Conservation (phyloP, 2,797 vertebrate species). For the Pagetopsis macropterus region DNA sequence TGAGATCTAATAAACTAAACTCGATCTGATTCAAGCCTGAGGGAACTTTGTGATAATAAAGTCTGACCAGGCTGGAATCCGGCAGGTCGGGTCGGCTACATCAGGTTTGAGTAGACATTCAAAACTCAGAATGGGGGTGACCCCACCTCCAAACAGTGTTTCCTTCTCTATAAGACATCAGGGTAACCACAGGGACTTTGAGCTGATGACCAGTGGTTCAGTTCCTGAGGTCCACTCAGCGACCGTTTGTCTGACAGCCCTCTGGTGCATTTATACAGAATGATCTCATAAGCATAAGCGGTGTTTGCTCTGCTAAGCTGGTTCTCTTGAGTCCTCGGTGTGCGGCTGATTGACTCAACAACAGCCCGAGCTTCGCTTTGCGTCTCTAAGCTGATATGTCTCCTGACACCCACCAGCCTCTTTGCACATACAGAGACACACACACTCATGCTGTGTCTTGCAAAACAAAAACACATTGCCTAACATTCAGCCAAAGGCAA, state of each 20-base stretch:
- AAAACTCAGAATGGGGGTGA: neutral
- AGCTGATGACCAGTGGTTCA: constrained; percentile 30
- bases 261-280: constrained; percentile 44
- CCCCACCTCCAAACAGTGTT: neutral
- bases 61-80: too few relatives aligned
- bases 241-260: constrained; percentile 29
- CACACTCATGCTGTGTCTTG: constrained; percentile 15
- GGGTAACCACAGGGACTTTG: constrained; percentile 25
- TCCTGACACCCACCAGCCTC: constrained; percentile 60
- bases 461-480: constrained; percentile 57
- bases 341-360: constrained; percentile 75
- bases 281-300: constrained; percentile 55
- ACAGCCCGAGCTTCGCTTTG: constrained; percentile 59
- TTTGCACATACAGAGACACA: constrained; percentile 24
- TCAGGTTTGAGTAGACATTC: too few relatives aligned
- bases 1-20: too few relatives aligned
- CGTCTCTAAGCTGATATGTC: constrained; percentile 67
- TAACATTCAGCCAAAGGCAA: constrained; percentile 32
- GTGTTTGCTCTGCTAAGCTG: constrained; percentile 58
- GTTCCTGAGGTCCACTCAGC: constrained; percentile 26
- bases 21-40: too few relatives aligned
- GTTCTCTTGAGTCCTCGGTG: constrained; percentile 65
- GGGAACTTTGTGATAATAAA: too few relatives aligned
- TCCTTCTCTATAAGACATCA: constrained; percentile 10
- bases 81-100: too few relatives aligned